Base-by-base conservation (phyloP, 2,797 vertebrate genomes). In the Siniperca scherzeri region DNA sequence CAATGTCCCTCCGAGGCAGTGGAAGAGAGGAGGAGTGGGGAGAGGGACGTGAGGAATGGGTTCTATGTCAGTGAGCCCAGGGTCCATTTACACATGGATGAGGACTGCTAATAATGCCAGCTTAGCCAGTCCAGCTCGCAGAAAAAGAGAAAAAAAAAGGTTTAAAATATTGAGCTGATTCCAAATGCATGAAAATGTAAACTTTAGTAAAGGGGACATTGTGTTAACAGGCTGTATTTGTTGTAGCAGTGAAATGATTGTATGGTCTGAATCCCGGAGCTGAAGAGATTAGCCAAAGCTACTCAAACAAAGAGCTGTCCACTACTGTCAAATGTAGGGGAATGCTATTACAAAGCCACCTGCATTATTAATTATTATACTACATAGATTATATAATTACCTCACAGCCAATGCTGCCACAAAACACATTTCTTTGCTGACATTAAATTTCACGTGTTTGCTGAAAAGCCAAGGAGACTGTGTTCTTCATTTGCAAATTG, bases 1-100 rank as follows among this genome's bases (percentile, higher is more conserved):
- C 93, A 93, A 92, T 92, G 93, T 94, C 93, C 92, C 93, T 95
- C 91, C 70, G 60, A 95, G 92, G 94, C 92, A 91, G 62, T 57
- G 62, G 83, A 42, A 79, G 77, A 80, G 70, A 86, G 77, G 75
- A 72, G 77, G 86, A 84, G 57, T 27, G 66, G 76, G 61, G 73
- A 61, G 81, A 44, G 81, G 68, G 79, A 77, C 3, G 68, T 62
- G 78, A 90, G 78, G 74, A 82, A 88, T 87, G 82, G 83, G 75
- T 87, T 91, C 81, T 85, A 66, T 88, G 85, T 91, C 91, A 91
- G 64, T 82, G 81, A 91, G 88, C 89, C 78, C 90, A 87, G 76
- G 83, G 85, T 89, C 88, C 91, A 90, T 92, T 93, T 91, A 82
- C 85, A 93, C 90, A 90, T 88, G 85, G 85, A 85, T 85, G 89